Percentiles rank a stretch among this genome's conserved stretches.
Conservation (phyloP, 2,888 invertebrate genomes). For the Ennomos erosarius region DNA sequence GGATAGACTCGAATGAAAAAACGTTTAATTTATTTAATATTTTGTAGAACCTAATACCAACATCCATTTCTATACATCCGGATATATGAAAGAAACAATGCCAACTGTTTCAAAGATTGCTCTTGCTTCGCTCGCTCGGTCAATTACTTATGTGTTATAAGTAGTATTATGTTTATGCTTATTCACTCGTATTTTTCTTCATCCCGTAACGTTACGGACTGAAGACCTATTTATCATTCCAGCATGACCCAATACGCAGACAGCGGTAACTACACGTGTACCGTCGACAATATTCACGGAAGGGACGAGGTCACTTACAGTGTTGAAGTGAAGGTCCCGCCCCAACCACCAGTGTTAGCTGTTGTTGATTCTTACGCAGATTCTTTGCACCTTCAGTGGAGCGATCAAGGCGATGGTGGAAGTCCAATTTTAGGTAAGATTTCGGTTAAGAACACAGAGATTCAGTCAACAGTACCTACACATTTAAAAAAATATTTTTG, state of each 20-base stretch:
- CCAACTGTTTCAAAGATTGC: too few relatives aligned
- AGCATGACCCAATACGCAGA: constrained; percentile 90
- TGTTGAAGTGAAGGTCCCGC: constrained; percentile 91
- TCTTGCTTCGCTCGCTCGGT: too few relatives aligned
- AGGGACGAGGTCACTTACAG: constrained; percentile 93
- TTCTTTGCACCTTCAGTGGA: constrained; percentile 93
- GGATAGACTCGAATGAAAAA: too few relatives aligned
- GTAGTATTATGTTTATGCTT: constrained; percentile 1
- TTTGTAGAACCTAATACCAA: too few relatives aligned
- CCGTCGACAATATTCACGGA: constrained; percentile 93
- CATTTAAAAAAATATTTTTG: too few relatives aligned
- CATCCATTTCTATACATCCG: too few relatives aligned
- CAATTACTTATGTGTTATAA: too few relatives aligned
- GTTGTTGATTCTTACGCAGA: constrained; percentile 94
- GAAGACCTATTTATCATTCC: constrained; percentile 36
- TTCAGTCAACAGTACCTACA: too few relatives aligned
- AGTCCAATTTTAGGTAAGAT: constrained; percentile 88
- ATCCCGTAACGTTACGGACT: constrained; percentile 10
- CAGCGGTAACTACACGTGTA: constrained; percentile 95
- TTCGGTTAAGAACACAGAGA: too few relatives aligned
- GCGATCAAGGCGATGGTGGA: constrained; percentile 92
- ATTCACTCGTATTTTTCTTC: constrained; percentile 18
- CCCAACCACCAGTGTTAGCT: constrained; percentile 92
- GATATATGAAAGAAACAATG: too few relatives aligned
- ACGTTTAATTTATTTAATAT: too few relatives aligned